phyloP scores from a whole-genome alignment of 1,140 invertebrate species.

The Trypoxylus dichotomus region DNA sequence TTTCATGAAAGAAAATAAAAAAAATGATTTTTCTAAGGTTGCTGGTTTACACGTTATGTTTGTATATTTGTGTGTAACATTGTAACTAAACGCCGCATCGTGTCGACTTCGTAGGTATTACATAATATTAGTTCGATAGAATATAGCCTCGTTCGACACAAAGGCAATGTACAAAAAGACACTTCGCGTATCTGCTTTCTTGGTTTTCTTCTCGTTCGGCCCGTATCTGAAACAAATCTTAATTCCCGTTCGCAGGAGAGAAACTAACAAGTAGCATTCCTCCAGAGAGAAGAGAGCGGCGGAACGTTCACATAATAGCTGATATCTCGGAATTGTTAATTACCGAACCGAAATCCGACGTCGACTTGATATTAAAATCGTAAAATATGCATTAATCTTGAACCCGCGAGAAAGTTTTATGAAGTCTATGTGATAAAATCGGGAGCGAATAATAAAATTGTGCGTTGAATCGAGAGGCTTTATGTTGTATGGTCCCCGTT shows the following conservation, averaged over 20 bases:
- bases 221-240: conserved; percentile 35
- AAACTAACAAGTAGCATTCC: conserved; percentile 37
- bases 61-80: no score
- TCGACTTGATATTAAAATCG: conserved; percentile 42
- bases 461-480: conserved; percentile 42
- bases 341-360: conserved; percentile 36
- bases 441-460: conserved; percentile 42
- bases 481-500: conserved; percentile 28
- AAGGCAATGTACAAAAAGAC: neutral
- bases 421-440: conserved; percentile 45
- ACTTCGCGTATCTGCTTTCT: neutral
- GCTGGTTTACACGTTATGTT: no score
- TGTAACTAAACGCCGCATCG: no score
- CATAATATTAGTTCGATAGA: no score
- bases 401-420: conserved; percentile 47
- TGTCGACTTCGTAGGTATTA: no score
- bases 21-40: no score
- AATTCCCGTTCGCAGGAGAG: conserved; percentile 35
- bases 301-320: conserved; percentile 36
- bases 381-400: conserved; percentile 47
- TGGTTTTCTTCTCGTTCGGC: conserved; percentile 6
- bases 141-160: no score
- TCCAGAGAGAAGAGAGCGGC: conserved; percentile 28
- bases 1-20: no score
- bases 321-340: conserved; percentile 42